A percentile compares a stretch with the other conserved stretches of the same genome.
These are phyloP conservation scores for Cremastobaeus sp. DNA, from an alignment of 2,888 invertebrate species.

Conservation along the genomic window DNA sequence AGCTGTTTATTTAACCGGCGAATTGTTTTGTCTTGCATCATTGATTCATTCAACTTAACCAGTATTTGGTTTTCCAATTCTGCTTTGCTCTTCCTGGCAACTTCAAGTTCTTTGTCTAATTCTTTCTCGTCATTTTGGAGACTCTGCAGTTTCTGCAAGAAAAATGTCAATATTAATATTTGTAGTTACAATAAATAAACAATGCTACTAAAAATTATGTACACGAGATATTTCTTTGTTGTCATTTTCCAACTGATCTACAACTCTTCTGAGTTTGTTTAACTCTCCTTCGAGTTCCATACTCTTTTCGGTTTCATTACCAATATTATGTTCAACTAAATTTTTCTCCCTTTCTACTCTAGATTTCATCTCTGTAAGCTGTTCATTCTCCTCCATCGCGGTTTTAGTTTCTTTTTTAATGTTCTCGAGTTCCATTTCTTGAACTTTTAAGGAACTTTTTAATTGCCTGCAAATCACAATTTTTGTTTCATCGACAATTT, in stretches of 20 bases:
- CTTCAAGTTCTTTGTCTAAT: conserved; percentile 79
- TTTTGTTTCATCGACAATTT: conserved; percentile 41
- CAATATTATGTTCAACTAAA: too few relatives aligned
- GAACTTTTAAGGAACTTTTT: conserved; percentile 81
- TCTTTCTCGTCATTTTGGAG: conserved; percentile 78
- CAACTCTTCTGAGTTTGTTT: conserved; percentile 80
- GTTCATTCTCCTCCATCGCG: conserved; percentile 84
- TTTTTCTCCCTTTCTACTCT: conserved; percentile 81
- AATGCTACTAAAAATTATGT: conserved; percentile 35
- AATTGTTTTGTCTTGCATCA: conserved; percentile 85
- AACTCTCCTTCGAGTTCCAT: conserved; percentile 80
- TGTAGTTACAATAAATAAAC: too few relatives aligned
- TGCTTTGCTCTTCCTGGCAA: conserved; percentile 80
- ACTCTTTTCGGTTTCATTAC: conserved; percentile 81
- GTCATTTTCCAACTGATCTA: conserved; percentile 83
- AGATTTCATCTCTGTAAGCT: conserved; percentile 81
- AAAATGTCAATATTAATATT: conserved; percentile 19
- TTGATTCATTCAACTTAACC: conserved; percentile 83
- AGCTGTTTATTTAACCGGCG: conserved; percentile 79
- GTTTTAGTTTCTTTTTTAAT: conserved; percentile 83
- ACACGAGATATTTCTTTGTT: conserved; percentile 76
- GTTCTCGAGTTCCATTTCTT: conserved; percentile 82
- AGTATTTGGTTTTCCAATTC: conserved; percentile 84
- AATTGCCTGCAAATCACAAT: conserved; percentile 79
- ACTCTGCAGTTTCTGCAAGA: conserved; percentile 80